Conservation (phyloP, 2,888 invertebrate species). For the Melanotus villosus region DNA sequence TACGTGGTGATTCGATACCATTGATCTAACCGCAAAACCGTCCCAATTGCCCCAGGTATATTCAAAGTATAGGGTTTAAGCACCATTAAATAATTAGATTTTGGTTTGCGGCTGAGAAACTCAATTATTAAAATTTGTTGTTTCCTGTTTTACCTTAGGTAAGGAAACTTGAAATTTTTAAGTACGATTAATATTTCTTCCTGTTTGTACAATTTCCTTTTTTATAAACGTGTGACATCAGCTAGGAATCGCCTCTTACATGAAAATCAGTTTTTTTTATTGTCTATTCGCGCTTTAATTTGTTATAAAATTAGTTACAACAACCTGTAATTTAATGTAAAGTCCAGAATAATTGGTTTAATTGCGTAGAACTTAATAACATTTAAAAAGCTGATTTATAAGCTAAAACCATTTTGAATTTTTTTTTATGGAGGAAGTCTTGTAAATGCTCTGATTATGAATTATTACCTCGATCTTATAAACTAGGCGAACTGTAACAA, state of each 20-base stretch:
- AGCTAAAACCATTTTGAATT: too few relatives aligned
- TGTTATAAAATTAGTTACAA: too few relatives aligned
- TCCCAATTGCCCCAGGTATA: neutral
- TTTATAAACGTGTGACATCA: neutral
- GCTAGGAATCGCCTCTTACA: too few relatives aligned
- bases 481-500: slow-evolving; percentile 9
- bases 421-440: too few relatives aligned
- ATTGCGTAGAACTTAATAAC: too few relatives aligned
- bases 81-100: slow-evolving; percentile 18
- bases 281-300: too few relatives aligned
- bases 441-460: too few relatives aligned
- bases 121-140: neutral
- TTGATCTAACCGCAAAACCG: neutral
- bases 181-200: neutral
- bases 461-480: slow-evolving; percentile 3
- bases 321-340: too few relatives aligned
- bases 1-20: slow-evolving; percentile 9
- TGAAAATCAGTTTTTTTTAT: too few relatives aligned
- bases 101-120: neutral
- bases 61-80: slow-evolving; percentile 12
- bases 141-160: neutral
- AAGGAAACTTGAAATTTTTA: neutral
- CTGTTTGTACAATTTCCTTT: neutral
- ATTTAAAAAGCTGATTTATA: slow-evolving; percentile 6
- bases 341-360: too few relatives aligned